Percentiles rank a stretch among this genome's conserved stretches.
Evolutionary conservation across 2,113 vertebrate species (phyloP).

Genomic region (Amazona guildingii): DNA sequence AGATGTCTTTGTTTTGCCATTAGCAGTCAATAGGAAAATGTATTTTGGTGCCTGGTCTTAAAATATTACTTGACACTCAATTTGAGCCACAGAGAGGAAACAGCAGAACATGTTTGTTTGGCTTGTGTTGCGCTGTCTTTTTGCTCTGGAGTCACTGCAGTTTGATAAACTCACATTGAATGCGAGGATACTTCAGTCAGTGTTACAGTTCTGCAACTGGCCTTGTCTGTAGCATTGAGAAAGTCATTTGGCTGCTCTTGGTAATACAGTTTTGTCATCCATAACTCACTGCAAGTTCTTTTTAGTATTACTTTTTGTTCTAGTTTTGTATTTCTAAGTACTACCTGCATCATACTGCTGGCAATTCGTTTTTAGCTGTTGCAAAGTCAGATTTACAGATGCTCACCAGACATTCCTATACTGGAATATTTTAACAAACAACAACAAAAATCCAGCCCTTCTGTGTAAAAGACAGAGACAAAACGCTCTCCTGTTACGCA

Average conservation of each 20-base stretch:
- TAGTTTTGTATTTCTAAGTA: neutral
- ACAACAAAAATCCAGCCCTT: neutral
- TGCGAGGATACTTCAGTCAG: neutral
- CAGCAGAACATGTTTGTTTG: neutral
- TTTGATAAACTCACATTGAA: neutral
- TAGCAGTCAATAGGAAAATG: neutral
- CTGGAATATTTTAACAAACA: neutral
- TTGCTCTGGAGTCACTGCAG: neutral
- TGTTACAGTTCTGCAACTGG: neutral
- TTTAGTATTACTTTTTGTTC: neutral
- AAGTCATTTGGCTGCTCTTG: neutral
- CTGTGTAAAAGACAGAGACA: neutral
- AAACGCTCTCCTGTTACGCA: neutral
- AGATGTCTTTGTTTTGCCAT: neutral
- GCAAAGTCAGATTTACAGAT: neutral
- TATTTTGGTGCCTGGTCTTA: neutral
- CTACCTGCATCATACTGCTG: too few relatives aligned
- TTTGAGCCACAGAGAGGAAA: neutral
- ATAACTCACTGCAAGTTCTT: neutral
- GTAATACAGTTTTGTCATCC: neutral
- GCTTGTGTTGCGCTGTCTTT: neutral
- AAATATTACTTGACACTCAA: neutral
- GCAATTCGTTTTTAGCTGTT: neutral
- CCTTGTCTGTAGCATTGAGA: neutral
- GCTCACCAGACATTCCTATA: neutral